Conservation (phyloP, 2,797 vertebrate genomes). For the Helostoma temminkii region DNA sequence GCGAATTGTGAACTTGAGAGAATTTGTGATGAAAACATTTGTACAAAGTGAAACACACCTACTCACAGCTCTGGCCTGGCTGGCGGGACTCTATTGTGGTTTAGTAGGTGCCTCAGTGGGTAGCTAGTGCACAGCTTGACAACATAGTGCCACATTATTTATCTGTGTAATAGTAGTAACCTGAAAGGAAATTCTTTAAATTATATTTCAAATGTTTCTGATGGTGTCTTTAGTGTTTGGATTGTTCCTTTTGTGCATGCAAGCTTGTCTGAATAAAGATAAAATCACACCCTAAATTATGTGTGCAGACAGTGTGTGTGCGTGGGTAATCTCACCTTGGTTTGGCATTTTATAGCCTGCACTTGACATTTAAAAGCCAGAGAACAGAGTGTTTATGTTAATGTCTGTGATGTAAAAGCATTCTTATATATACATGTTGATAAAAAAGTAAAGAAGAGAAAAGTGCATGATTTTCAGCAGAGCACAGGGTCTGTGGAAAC, state of each 20-base stretch:
- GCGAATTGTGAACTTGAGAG: too few relatives aligned
- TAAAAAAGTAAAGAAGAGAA: not conserved
- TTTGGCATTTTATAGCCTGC: constrained; percentile 16
- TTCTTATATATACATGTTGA: not conserved
- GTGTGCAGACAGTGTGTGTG: constrained; percentile 5
- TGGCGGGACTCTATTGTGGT: constrained; percentile 42
- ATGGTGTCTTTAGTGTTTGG: not conserved
- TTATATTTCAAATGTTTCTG: constrained; percentile 16
- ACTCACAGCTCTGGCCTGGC: constrained; percentile 21
- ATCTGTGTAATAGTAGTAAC: constrained; percentile 13
- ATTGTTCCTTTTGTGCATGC: constrained; percentile 11
- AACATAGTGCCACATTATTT: constrained; percentile 24
- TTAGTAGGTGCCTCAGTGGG: constrained; percentile 31
- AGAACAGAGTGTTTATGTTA: constrained; percentile 2
- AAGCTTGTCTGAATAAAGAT: constrained; percentile 65
- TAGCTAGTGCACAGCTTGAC: constrained; percentile 28
- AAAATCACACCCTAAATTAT: constrained; percentile 33
- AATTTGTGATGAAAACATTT: constrained; percentile 31
- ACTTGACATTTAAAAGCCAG: constrained; percentile 28
- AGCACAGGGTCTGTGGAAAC: constrained; percentile 63
- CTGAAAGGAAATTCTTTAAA: not conserved
- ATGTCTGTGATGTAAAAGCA: not conserved
- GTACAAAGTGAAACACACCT: constrained; percentile 28
- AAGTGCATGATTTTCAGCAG: constrained; percentile 11
- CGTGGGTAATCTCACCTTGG: constrained; percentile 6